phyloP scores from a whole-genome alignment of 2,113 vertebrate genomes.

The Procapra przewalskii region DNA sequence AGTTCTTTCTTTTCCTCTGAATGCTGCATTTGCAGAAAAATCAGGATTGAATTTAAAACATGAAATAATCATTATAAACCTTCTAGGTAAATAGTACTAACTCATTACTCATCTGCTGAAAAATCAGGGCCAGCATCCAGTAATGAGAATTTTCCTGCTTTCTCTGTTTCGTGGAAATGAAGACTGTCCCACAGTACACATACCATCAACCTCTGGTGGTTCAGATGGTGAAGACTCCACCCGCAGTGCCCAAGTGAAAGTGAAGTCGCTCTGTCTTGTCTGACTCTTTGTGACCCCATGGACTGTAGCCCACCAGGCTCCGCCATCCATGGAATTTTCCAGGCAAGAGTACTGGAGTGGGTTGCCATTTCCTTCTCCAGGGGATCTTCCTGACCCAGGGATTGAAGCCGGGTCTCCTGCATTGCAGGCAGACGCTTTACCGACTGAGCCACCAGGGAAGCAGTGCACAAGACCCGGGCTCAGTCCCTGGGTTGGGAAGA shows the following conservation, averaged over 20 bases:
- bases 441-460: not conserved
- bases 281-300: too few relatives aligned
- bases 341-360: too few relatives aligned
- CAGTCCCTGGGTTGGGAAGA: not conserved
- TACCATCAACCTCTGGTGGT: not conserved
- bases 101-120: slow-evolving; percentile 35
- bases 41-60: slow-evolving; percentile 78
- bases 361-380: too few relatives aligned
- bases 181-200: not conserved
- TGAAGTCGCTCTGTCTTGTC: too few relatives aligned
- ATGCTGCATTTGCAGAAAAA: slow-evolving; percentile 69
- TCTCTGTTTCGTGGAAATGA: not conserved
- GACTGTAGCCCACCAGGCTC: too few relatives aligned
- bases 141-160: not conserved
- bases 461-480: not conserved
- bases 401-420: too few relatives aligned
- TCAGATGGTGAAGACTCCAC: not conserved
- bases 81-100: slow-evolving; percentile 65
- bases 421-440: too few relatives aligned
- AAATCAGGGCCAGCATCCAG: slow-evolving; percentile 36
- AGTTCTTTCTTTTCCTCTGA: slow-evolving; percentile 64
- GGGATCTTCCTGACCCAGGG: too few relatives aligned
- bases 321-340: too few relatives aligned
- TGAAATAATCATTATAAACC: slow-evolving; percentile 69
- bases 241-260: not conserved